phyloP scores from a whole-genome alignment of 2,797 vertebrate species.

The Hylomyscus alleni region DNA sequence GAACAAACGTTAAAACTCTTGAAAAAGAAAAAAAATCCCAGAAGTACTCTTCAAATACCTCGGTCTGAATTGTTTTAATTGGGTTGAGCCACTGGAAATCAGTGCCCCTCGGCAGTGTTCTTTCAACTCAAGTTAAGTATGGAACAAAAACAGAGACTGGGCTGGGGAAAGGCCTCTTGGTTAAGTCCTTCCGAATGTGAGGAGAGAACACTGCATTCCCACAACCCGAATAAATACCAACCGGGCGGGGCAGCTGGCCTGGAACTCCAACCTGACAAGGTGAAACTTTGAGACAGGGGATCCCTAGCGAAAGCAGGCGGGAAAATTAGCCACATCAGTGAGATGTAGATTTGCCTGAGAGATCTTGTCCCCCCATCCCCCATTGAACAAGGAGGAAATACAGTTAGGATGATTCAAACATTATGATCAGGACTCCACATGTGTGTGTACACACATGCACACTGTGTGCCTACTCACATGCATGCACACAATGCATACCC shows the following conservation, averaged over 20 bases:
- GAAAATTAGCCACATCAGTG: not conserved
- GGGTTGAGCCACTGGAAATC: constrained; percentile 39
- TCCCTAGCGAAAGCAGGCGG: not conserved
- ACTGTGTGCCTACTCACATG: not conserved
- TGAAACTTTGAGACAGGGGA: not conserved
- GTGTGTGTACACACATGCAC: not conserved
- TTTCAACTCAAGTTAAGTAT: not conserved
- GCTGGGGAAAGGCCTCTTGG: not conserved
- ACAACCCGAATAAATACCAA: not conserved
- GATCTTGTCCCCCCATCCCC: not conserved
- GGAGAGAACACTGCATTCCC: not conserved
- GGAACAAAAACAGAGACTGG: not conserved
- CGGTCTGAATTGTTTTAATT: constrained; percentile 44
- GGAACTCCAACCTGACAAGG: not conserved
- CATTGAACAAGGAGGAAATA: not conserved
- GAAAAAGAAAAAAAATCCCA: not conserved
- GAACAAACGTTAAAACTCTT: constrained; percentile 37
- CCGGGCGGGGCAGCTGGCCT: not conserved
- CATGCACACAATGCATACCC: not conserved
- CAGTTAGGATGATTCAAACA: not conserved
- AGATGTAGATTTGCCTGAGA: not conserved
- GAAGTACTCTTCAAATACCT: constrained; percentile 52
- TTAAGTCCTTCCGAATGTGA: not conserved
- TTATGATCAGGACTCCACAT: not conserved
- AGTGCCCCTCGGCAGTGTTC: not conserved